phyloP scores from a whole-genome alignment of 2,888 invertebrate species.

The Torymus auratus region DNA sequence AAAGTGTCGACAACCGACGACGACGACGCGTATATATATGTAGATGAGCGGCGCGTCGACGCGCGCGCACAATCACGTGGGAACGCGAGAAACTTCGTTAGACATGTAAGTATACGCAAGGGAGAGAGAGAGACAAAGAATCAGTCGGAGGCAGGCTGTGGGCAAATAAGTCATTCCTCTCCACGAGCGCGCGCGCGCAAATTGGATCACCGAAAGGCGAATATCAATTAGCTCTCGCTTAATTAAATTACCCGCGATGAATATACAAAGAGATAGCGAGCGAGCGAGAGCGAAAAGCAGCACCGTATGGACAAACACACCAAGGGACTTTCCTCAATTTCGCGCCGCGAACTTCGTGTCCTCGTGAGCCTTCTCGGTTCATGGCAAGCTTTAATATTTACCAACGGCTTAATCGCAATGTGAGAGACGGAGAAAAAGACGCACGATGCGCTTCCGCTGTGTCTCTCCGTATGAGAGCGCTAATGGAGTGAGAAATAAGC shows the following conservation, averaged over 20 bases:
- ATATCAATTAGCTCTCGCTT: conserved; percentile 24
- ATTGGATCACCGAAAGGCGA: conserved; percentile 27
- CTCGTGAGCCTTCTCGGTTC: too few species aligned
- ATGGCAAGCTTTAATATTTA: conserved; percentile 43
- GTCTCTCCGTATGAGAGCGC: neutral
- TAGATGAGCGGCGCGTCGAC: neutral
- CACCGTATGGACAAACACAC: too few species aligned
- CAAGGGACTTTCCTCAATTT: too few species aligned
- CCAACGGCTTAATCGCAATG: conserved; percentile 30
- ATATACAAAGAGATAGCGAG: conserved; percentile 3
- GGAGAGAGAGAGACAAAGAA: neutral
- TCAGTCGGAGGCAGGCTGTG: neutral
- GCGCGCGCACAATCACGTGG: conserved; percentile 30
- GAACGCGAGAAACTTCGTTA: conserved; percentile 35
- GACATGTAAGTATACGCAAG: neutral
- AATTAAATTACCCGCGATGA: conserved; percentile 41
- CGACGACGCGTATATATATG: neutral
- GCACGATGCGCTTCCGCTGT: too few species aligned
- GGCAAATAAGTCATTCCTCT: conserved; percentile 29
- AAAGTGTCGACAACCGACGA: neutral
- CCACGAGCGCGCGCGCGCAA: neutral
- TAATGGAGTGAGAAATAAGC: conserved; percentile 40
- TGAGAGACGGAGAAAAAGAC: too few species aligned
- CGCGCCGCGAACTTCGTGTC: too few species aligned
- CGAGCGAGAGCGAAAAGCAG: too few species aligned